phyloP scores from a whole-genome alignment of 2,797 vertebrate species.

The Melanotaenia parkinsoni region DNA sequence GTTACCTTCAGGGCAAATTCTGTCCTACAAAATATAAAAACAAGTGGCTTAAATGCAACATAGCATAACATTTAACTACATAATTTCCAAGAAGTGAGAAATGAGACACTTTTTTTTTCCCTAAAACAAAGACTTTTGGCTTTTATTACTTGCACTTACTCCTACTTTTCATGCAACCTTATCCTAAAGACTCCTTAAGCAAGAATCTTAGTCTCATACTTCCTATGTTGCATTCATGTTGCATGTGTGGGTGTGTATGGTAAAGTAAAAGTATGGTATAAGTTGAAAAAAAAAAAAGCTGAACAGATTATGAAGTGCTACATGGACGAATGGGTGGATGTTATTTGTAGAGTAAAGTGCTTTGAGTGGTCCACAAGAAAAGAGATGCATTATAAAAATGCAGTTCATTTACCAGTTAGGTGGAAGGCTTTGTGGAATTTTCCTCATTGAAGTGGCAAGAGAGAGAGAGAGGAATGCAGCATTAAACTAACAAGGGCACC shows the following conservation, averaged over 20 bases:
- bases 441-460: constrained; percentile 1
- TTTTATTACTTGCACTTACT: background rate
- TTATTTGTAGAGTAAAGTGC: background rate
- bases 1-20: constrained; percentile 37
- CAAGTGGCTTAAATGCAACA: constrained; percentile 22
- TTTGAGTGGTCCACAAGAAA: background rate
- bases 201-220: background rate
- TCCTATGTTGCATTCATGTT: background rate
- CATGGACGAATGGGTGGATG: background rate
- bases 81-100: background rate
- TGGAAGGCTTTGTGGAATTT: background rate
- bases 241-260: background rate
- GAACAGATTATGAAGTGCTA: background rate
- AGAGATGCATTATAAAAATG: background rate
- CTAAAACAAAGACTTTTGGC: background rate
- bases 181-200: background rate
- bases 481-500: constrained; percentile 21
- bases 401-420: background rate
- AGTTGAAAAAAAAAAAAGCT: background rate
- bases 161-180: background rate
- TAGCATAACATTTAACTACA: constrained; percentile 1
- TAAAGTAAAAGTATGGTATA: background rate
- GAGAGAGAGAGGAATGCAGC: constrained; percentile 11
- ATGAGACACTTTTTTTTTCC: background rate
- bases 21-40: constrained; percentile 36